Base-by-base conservation (phyloP, 2,797 vertebrate species). In the Huso huso region DNA sequence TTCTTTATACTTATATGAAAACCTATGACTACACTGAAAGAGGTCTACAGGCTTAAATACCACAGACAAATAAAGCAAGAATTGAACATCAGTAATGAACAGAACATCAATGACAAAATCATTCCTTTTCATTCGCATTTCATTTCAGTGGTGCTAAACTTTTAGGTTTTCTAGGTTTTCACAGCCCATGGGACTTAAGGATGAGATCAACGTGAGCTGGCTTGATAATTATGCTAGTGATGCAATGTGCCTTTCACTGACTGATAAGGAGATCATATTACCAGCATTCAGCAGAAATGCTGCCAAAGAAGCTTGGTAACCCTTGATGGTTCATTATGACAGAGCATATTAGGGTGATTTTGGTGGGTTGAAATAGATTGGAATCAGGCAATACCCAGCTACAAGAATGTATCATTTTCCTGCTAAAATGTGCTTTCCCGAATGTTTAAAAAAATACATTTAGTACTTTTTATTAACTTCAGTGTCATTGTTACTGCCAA, bases 1-100 rank as follows among this genome's bases (percentile, higher is more conserved):
- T 88, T 86, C 84, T 85, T 85, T 87, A 81, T 83, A 80, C 77
- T 78, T 72, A 66, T 72, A 70, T 71, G 71, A 53, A 74, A 66
- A 69, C 64, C 55, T 15, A 11, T 58, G 55, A 62, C 61, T 62
- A 10, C 15, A 62, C 61, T 62, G 61, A 65, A 68, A 76, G 72
- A 65, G 67, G 81, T 80, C 84, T 78, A 71, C 73, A 18, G 71
- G 73, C 71, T 55, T 69, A 13, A 65, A 70, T 71, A 76, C 74
- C 62, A 72, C 48, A 10, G 9, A n/a, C 13, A n/a, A 51, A 23
- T 4, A 58, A 58, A 58, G 55, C 55, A 58, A 7, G 7, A 11
- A 58, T 15, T n/a, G 15, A 7, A n/a, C 12, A 5, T 13, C n/a
- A 58, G 55, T 11, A 58, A 58, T 11, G 7, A 58, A 58, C 55